phyloP scores from a whole-genome alignment of 2,888 invertebrate species.

The Cephalotes varians region DNA sequence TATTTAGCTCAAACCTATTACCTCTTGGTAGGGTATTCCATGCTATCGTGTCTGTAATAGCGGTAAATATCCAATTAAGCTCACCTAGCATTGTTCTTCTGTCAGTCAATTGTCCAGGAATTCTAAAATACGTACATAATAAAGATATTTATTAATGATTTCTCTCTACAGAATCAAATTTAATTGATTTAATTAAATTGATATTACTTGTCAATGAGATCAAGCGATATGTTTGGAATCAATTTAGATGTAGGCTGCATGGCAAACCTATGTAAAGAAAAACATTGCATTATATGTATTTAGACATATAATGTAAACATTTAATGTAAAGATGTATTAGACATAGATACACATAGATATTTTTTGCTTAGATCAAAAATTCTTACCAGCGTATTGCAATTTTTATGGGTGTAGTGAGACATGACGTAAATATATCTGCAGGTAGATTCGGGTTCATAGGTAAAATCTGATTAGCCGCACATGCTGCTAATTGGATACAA shows the following conservation, averaged over 20 bases:
- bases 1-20: conserved; percentile 79
- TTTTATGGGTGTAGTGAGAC: conserved; percentile 99
- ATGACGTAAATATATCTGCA: conserved; percentile 98
- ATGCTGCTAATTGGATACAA: conserved; percentile 99
- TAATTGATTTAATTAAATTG: conserved; percentile 78
- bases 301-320: neutral
- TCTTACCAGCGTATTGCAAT: conserved; percentile 95
- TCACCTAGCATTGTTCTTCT: conserved; percentile 99
- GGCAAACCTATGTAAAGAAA: conserved; percentile 88
- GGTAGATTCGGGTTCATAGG: conserved; percentile 99
- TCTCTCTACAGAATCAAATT: neutral
- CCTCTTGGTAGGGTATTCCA: conserved; percentile 98
- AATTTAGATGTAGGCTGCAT: conserved; percentile 93
- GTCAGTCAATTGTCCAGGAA: conserved; percentile 98
- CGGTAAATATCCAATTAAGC: conserved; percentile 99
- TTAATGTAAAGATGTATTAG: too few species aligned
- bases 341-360: neutral
- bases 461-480: conserved; percentile 96
- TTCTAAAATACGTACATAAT: conserved; percentile 87
- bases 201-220: conserved; percentile 95
- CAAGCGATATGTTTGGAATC: conserved; percentile 93
- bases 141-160: neutral
- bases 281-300: neutral
- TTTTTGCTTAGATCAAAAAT: neutral
- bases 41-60: conserved; percentile 99